These are phyloP conservation scores for Eristalinus aeneus DNA, from an alignment of 2,888 invertebrate species.

Conservation along the genomic window DNA sequence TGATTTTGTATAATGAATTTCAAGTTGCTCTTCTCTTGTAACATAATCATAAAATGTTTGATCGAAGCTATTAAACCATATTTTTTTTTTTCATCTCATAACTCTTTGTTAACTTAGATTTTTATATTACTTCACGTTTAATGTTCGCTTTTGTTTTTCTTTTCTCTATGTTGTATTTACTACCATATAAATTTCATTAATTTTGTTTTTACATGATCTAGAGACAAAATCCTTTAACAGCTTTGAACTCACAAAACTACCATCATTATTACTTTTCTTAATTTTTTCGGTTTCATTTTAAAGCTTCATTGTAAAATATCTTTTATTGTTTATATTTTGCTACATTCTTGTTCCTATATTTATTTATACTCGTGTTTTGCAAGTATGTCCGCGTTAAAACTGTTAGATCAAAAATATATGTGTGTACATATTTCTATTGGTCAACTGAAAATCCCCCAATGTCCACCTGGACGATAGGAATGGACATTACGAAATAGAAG, in stretches of 20 bases:
- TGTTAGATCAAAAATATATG: conserved; percentile 51
- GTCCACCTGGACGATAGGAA: neutral
- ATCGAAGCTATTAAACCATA: conserved; percentile 38
- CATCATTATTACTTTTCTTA: neutral
- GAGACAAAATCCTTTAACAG: conserved; percentile 11
- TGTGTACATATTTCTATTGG: conserved; percentile 42
- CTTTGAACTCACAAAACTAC: conserved; percentile 53
- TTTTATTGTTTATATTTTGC: conserved; percentile 55
- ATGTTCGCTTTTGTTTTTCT: conserved; percentile 1
- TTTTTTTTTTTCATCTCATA: neutral
- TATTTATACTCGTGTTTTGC: conserved; percentile 28
- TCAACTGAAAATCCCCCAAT: conserved; percentile 1
- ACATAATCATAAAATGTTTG: conserved; percentile 21
- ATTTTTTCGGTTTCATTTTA: conserved; percentile 36
- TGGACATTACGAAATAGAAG: neutral
- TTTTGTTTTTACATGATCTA: conserved; percentile 8
- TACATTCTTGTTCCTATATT: conserved; percentile 31
- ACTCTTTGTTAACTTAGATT: conserved; percentile 10
- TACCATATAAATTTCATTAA: conserved; percentile 12
- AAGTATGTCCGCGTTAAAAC: conserved; percentile 18
- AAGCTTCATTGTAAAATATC: conserved; percentile 56
- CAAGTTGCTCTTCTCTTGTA: conserved; percentile 14
- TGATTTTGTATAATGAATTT: conserved; percentile 33
- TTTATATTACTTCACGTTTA: conserved; percentile 4
- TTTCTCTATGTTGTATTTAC: neutral